Evolutionary conservation across 1,140 invertebrate species (phyloP).

Genomic region (Bombus breviceps): DNA sequence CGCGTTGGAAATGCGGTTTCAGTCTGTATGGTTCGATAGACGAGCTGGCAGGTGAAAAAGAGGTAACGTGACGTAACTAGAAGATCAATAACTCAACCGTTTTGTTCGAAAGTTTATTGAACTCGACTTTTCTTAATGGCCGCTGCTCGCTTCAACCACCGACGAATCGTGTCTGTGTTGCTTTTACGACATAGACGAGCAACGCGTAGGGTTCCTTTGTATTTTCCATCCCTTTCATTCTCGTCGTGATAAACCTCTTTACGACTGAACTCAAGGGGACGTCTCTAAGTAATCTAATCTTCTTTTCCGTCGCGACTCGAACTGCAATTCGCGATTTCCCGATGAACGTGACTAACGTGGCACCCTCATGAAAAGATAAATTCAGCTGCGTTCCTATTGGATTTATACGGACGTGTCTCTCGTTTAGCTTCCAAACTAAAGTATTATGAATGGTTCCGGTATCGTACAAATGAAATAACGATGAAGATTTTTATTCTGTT

Average conservation of each 20-base stretch:
- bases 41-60: constrained; percentile 39
- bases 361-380: neutral
- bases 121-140: constrained; percentile 43
- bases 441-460: neutral
- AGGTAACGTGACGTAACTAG: constrained; percentile 63
- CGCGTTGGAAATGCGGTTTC: neutral
- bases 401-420: neutral
- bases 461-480: neutral
- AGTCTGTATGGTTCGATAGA: constrained; percentile 2
- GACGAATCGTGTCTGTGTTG: neutral
- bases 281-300: constrained; percentile 49
- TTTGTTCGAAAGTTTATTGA: constrained; percentile 53
- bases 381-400: neutral
- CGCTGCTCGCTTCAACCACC: neutral
- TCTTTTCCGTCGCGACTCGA: constrained; percentile 10
- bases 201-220: constrained; percentile 1
- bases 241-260: constrained; percentile 31
- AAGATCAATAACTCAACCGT: constrained; percentile 69
- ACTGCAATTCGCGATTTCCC: neutral
- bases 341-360: neutral
- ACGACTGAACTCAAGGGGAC: constrained; percentile 20
- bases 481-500: neutral
- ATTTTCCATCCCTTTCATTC: neutral
- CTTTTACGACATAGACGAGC: constrained; percentile 19
- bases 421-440: neutral